These are phyloP conservation scores for Leptopilina clavipes DNA, from an alignment of 1,140 invertebrate genomes.

Conservation along the genomic window DNA sequence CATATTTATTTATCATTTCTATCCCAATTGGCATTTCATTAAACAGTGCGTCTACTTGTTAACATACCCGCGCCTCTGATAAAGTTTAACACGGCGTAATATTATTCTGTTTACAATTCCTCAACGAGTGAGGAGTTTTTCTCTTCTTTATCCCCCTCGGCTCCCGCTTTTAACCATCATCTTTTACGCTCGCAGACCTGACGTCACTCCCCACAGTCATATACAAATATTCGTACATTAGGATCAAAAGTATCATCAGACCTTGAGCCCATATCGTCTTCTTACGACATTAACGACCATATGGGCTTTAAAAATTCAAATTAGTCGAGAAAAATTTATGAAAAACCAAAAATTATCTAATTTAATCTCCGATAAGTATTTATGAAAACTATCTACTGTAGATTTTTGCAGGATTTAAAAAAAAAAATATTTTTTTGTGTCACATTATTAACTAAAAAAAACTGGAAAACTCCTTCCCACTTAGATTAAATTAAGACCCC, in stretches of 20 bases:
- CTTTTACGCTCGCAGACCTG: not conserved
- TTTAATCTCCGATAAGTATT: too few relatives aligned
- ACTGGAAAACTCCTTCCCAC: too few relatives aligned
- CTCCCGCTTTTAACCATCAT: not conserved
- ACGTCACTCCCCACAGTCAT: slow-evolving; percentile 17
- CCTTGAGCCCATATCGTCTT: slow-evolving; percentile 58
- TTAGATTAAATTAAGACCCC: too few relatives aligned
- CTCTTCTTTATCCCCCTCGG: slow-evolving; percentile 6
- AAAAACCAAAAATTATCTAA: too few relatives aligned
- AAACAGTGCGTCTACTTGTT: not conserved
- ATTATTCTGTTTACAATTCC: slow-evolving; percentile 35
- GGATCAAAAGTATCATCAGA: slow-evolving; percentile 34
- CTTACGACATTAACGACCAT: not conserved
- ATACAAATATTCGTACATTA: not conserved
- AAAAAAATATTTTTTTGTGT: too few relatives aligned
- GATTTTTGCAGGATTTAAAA: too few relatives aligned
- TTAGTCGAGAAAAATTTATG: not conserved
- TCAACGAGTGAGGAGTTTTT: slow-evolving; percentile 24
- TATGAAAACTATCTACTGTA: too few relatives aligned
- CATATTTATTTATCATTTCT: slow-evolving; percentile 6
- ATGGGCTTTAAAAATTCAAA: not conserved
- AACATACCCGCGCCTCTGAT: not conserved
- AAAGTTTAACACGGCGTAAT: slow-evolving; percentile 6
- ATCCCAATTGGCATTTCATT: slow-evolving; percentile 14
- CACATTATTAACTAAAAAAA: too few relatives aligned